Evolutionary conservation across 2,888 invertebrate genomes (phyloP).

Genomic region (Megamerina dolium): DNA sequence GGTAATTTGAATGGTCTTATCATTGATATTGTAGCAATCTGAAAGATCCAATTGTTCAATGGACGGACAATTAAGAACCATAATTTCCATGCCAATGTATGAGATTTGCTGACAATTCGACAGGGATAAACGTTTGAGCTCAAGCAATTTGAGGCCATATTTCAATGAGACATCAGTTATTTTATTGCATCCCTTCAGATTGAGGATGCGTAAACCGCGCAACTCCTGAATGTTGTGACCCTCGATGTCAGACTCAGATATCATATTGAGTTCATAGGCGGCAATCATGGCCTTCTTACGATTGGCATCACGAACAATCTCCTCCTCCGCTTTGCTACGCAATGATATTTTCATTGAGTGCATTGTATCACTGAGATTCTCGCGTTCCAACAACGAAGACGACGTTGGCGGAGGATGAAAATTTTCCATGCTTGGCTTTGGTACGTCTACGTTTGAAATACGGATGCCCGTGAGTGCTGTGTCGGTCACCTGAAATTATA

Average conservation of each 20-base stretch:
- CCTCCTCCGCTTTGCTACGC: slow-evolving; percentile 63
- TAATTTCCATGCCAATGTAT: slow-evolving; percentile 57
- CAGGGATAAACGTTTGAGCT: slow-evolving; percentile 58
- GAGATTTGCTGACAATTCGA: slow-evolving; percentile 67
- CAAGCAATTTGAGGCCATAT: slow-evolving; percentile 62
- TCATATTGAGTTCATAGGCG: slow-evolving; percentile 54
- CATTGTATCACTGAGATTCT: slow-evolving; percentile 23
- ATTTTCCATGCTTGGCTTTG: slow-evolving; percentile 25
- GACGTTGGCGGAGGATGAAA: slow-evolving; percentile 24
- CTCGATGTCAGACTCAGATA: slow-evolving; percentile 31
- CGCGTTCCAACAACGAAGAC: slow-evolving; percentile 16
- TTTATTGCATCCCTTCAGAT: slow-evolving; percentile 63
- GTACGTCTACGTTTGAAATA: slow-evolving; percentile 27
- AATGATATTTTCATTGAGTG: slow-evolving; percentile 53
- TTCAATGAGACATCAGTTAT: slow-evolving; percentile 67
- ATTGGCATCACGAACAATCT: slow-evolving; percentile 61
- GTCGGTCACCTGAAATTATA: slow-evolving; percentile 52
- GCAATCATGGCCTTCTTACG: slow-evolving; percentile 59
- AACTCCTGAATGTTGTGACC: slow-evolving; percentile 54
- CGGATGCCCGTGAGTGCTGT: slow-evolving; percentile 63
- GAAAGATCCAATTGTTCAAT: slow-evolving; percentile 63
- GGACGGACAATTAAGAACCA: slow-evolving; percentile 63
- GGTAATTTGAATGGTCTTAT: slow-evolving; percentile 54
- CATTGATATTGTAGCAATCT: slow-evolving; percentile 64
- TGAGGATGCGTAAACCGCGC: slow-evolving; percentile 55